These are phyloP conservation scores for Poecilia wingei DNA, from an alignment of 2,797 vertebrate species.

Conservation along the genomic window DNA sequence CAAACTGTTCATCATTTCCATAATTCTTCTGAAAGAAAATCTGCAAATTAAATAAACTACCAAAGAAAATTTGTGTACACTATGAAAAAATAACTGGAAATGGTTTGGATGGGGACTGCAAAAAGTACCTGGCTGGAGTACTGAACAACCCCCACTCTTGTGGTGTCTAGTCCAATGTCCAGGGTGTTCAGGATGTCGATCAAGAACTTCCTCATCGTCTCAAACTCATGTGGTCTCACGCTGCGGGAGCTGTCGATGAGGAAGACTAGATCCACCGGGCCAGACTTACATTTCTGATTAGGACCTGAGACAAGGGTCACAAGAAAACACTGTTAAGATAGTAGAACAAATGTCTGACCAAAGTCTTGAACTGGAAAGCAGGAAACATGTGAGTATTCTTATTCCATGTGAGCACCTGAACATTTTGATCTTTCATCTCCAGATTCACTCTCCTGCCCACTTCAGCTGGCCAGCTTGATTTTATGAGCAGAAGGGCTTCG, in stretches of 20 bases:
- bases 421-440: background rate
- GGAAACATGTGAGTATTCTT: background rate
- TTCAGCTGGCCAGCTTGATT: background rate
- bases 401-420: background rate
- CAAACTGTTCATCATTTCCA: background rate
- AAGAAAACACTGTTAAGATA: background rate
- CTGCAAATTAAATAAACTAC: background rate
- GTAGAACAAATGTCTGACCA: background rate
- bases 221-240: constrained; percentile 93
- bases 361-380: background rate
- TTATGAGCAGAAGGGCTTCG: background rate
- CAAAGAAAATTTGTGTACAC: background rate
- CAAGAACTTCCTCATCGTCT: constrained; percentile 95
- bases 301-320: constrained; percentile 44
- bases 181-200: constrained; percentile 90
- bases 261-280: constrained; percentile 94
- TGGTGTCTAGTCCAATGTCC: constrained; percentile 86
- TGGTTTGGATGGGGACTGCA: constrained; percentile 66
- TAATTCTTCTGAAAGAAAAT: background rate
- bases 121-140: constrained; percentile 92
- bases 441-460: background rate
- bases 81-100: background rate
- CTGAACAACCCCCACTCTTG: constrained; percentile 92
- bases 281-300: constrained; percentile 86
- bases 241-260: constrained; percentile 98